Conservation (phyloP, 2,113 vertebrate genomes). For the Antechinus flavipes region DNA sequence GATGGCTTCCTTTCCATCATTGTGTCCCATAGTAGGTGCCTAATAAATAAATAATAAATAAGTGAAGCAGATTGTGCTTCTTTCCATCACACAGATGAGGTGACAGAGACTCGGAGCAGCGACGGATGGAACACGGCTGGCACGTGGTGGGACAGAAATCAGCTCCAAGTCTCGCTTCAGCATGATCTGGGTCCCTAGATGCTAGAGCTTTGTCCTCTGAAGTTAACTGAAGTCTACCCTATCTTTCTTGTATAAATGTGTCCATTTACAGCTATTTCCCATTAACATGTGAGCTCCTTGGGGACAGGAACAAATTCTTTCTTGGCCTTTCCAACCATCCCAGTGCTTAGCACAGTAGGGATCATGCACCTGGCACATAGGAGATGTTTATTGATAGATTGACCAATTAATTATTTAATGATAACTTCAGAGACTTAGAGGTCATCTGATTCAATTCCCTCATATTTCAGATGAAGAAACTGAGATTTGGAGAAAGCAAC, state of each 20-base stretch:
- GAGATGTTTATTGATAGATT: not conserved
- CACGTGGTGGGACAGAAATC: not conserved
- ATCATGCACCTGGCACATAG: not conserved
- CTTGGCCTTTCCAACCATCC: not conserved
- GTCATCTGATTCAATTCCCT: not conserved
- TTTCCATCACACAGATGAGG: not conserved
- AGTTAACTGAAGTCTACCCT: not conserved
- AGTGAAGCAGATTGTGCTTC: not conserved
- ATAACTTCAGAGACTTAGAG: not conserved
- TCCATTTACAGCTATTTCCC: not conserved
- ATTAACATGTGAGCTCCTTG: not conserved
- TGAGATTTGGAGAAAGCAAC: not conserved
- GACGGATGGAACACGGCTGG: no score
- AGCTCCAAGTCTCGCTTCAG: not conserved
- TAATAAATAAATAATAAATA: not conserved
- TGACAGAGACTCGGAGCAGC: not conserved
- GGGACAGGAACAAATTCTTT: not conserved
- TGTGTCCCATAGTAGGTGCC: not conserved
- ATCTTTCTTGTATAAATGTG: not conserved
- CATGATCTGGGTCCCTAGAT: not conserved
- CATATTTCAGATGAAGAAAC: not conserved
- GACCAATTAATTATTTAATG: not conserved
- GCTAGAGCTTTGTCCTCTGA: not conserved
- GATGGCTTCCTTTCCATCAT: not conserved
- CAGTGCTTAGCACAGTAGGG: not conserved